phyloP scores from a whole-genome alignment of 2,888 invertebrate species.

The Vandiemenella viatica region DNA sequence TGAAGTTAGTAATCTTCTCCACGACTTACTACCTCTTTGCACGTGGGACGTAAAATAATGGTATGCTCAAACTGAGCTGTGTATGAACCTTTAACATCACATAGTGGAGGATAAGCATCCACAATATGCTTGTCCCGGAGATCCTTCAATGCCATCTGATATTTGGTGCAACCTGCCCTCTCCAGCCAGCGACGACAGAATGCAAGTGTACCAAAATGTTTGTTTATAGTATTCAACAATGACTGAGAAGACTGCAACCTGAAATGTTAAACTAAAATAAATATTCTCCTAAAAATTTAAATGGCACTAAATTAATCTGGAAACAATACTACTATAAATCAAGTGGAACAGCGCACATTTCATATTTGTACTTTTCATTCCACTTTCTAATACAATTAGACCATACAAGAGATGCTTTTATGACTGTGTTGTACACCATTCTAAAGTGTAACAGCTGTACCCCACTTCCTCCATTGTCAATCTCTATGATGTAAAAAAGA shows the following conservation, averaged over 20 bases:
- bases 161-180: constrained; percentile 89
- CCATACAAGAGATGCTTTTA: too few relatives aligned
- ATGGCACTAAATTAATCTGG: too few relatives aligned
- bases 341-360: too few relatives aligned
- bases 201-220: constrained; percentile 92
- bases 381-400: too few relatives aligned
- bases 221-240: constrained; percentile 81
- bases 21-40: constrained; percentile 94
- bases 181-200: constrained; percentile 99
- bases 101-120: constrained; percentile 96
- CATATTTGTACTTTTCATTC: too few relatives aligned
- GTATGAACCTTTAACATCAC: constrained; percentile 93
- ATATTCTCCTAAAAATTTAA: too few relatives aligned
- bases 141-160: constrained; percentile 96
- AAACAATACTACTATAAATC: too few relatives aligned
- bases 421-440: too few relatives aligned
- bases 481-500: too few relatives aligned
- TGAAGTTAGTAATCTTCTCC: constrained; percentile 82
- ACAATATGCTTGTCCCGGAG: constrained; percentile 87
- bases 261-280: too few relatives aligned
- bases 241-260: constrained; percentile 86
- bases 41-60: constrained; percentile 88
- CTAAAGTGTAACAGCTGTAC: too few relatives aligned
- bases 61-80: constrained; percentile 99
- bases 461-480: too few relatives aligned